Percentiles rank a stretch among this genome's conserved stretches.
Conservation (phyloP, 2,888 invertebrate genomes). For the Eupithecia pulchellata region DNA sequence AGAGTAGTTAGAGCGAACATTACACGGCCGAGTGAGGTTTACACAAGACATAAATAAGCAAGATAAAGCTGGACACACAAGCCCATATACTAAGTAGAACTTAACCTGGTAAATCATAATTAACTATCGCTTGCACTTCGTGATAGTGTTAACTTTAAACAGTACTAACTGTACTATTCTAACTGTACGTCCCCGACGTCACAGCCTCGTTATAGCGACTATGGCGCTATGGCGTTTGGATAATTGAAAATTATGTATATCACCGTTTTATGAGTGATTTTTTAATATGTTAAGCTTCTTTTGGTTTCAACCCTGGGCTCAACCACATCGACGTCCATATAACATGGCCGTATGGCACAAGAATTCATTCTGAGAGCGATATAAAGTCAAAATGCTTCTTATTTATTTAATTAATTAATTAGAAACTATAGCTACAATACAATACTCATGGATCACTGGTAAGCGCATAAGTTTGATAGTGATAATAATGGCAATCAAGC, state of each 20-base stretch:
- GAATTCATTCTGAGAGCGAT: neutral
- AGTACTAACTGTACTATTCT: no score
- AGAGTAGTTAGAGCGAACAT: constrained; percentile 48
- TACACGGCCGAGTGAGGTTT: constrained; percentile 39
- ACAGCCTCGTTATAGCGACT: no score
- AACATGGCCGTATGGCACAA: neutral
- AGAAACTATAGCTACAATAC: no score
- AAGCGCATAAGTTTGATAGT: no score
- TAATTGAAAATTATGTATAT: no score
- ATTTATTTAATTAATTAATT: no score
- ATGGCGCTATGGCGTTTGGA: no score
- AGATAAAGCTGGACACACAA: neutral
- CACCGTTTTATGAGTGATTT: no score
- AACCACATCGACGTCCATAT: neutral
- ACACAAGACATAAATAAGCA: constrained; percentile 23
- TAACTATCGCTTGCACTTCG: neutral
- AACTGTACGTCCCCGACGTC: no score
- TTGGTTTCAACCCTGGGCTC: neutral
- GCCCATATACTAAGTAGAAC: neutral
- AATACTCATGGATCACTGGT: no score
- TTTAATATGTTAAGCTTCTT: no score
- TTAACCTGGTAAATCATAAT: neutral
- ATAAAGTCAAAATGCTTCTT: no score
- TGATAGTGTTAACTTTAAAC: neutral
- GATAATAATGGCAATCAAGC: neutral